Evolutionary conservation across 2,113 vertebrate genomes (phyloP).

Genomic region (Stegostoma tigrinum): DNA sequence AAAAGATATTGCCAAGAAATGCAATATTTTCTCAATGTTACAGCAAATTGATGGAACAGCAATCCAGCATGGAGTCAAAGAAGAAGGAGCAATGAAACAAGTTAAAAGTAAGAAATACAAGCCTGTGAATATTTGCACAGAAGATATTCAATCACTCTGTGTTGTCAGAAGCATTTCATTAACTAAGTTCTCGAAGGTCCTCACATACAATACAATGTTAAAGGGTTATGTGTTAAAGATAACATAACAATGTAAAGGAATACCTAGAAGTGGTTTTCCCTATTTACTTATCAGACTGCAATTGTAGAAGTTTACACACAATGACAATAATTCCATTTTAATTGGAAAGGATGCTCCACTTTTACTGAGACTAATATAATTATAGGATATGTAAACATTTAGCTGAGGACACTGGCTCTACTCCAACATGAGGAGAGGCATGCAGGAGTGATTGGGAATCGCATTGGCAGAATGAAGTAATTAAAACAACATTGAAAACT

Average conservation of each 20-base stretch:
- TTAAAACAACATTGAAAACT: neutral
- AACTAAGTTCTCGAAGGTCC: neutral
- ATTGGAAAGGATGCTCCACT: neutral
- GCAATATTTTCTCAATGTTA: neutral
- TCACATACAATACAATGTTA: neutral
- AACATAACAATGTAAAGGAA: neutral
- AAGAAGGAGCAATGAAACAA: neutral
- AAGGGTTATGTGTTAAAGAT: neutral
- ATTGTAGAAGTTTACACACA: neutral
- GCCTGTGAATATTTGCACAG: neutral
- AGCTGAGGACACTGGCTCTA: neutral
- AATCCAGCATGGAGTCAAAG: neutral
- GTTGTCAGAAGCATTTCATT: neutral
- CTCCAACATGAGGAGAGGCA: neutral
- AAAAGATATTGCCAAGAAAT: neutral
- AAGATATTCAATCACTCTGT: neutral
- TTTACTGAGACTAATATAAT: neutral
- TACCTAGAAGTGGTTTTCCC: neutral
- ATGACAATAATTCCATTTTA: conserved; percentile 2
- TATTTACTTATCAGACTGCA: neutral
- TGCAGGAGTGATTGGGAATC: conserved; percentile 12
- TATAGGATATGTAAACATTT: neutral
- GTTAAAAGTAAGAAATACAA: neutral
- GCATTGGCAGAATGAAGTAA: neutral
- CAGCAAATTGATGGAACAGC: neutral